phyloP scores from a whole-genome alignment of 1,140 invertebrate species.

The Anastatus disparis region DNA sequence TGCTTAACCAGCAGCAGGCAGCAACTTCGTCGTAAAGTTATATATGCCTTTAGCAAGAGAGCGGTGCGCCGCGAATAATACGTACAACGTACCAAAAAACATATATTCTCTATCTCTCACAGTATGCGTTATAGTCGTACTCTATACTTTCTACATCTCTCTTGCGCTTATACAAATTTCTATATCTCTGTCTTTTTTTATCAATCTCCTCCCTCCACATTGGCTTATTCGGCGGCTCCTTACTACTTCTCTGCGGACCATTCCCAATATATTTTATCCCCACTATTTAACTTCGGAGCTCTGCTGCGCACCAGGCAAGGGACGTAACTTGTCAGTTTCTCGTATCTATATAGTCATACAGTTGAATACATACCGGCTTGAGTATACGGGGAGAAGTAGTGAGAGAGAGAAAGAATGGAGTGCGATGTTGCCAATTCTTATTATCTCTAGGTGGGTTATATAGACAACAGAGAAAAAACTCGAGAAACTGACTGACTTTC shows the following conservation, averaged over 20 bases:
- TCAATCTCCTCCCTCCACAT: neutral
- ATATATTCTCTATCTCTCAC: neutral
- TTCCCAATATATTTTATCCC: conserved; percentile 3
- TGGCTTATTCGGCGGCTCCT: too few relatives aligned
- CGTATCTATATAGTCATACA: too few relatives aligned
- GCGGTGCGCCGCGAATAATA: conserved; percentile 8
- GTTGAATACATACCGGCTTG: neutral
- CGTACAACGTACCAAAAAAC: neutral
- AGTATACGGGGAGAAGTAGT: neutral
- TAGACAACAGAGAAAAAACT: neutral
- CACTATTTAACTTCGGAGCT: too few relatives aligned
- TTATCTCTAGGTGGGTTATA: neutral
- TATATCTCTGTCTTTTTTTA: neutral
- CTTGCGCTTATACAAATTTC: too few relatives aligned
- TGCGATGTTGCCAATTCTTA: conserved; percentile 1
- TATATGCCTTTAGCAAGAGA: neutral
- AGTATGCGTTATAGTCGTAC: neutral
- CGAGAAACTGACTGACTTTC: neutral
- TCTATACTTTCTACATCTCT: neutral
- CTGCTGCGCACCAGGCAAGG: too few relatives aligned
- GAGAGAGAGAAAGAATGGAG: neutral
- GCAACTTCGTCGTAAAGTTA: neutral
- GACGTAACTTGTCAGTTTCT: conserved; percentile 24
- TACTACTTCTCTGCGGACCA: neutral
- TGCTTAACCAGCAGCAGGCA: too few relatives aligned